phyloP scores from a whole-genome alignment of 1,140 invertebrate genomes.

The Drosophila simulans region DNA sequence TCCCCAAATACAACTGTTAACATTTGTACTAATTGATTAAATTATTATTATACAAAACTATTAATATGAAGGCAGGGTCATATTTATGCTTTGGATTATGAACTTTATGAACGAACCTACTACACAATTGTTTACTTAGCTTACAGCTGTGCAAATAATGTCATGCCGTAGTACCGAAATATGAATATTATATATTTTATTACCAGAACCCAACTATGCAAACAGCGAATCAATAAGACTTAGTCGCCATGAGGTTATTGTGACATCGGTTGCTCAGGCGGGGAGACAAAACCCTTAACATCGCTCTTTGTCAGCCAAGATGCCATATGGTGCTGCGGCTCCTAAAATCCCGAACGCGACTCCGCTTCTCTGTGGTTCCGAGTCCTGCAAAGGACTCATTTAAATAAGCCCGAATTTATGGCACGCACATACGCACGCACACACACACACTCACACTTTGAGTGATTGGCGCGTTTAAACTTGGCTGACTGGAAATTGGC shows the following conservation, averaged over 20 bases:
- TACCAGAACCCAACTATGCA: constrained; percentile 1
- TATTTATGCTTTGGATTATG: not conserved
- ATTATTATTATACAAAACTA: no score
- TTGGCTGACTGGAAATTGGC: constrained; percentile 46
- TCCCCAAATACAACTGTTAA: no score
- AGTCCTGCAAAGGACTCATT: constrained; percentile 56
- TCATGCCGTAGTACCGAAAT: not conserved
- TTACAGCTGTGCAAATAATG: not conserved
- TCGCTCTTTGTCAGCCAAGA: constrained; percentile 39
- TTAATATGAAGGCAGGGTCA: no score
- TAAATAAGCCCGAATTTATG: constrained; percentile 78
- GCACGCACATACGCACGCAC: constrained; percentile 41
- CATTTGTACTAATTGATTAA: no score
- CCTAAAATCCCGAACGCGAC: constrained; percentile 4
- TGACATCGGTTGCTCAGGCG: constrained; percentile 9
- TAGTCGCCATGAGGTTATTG: constrained; percentile 14
- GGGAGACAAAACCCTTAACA: constrained; percentile 10
- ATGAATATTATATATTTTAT: constrained; percentile 27
- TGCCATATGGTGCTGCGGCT: constrained; percentile 60
- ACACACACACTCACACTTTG: constrained; percentile 28
- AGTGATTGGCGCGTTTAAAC: constrained; percentile 61
- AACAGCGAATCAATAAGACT: constrained; percentile 34
- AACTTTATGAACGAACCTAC: not conserved
- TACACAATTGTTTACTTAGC: not conserved
- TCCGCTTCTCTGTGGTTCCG: constrained; percentile 24